phyloP scores from a whole-genome alignment of 2,113 vertebrate species.

The Pelodiscus sinensis region DNA sequence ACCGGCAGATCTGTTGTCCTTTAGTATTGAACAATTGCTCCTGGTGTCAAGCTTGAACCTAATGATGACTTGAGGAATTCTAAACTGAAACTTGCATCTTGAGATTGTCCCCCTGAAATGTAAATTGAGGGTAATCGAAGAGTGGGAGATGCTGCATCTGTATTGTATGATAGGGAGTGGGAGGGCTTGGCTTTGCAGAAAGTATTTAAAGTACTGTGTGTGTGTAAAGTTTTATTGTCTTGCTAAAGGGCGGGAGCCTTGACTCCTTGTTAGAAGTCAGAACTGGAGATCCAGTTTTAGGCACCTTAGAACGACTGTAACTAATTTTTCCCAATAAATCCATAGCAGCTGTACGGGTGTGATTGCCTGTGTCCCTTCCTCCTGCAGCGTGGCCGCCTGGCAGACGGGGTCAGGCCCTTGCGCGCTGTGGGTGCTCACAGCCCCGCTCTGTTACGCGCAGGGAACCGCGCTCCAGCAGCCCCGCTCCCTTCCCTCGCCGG shows the following conservation, averaged over 20 bases:
- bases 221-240: background rate
- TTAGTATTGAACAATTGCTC: background rate
- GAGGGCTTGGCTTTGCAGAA: background rate
- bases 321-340: constrained; percentile 4
- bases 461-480: background rate
- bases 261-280: background rate
- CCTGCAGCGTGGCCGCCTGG: too few species aligned
- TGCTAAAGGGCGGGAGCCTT: background rate
- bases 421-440: too few species aligned
- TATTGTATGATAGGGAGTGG: background rate
- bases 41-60: background rate
- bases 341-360: background rate
- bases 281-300: background rate
- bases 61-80: background rate
- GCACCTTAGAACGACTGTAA: background rate
- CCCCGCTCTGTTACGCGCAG: too few species aligned
- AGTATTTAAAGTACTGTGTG: background rate
- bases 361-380: background rate
- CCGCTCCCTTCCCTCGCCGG: too few species aligned
- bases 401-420: too few species aligned
- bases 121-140: background rate
- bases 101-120: background rate
- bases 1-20: background rate
- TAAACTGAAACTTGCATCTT: background rate
- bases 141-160: background rate